Conservation (phyloP, 2,797 vertebrate species). For the Podarcis siculus region DNA sequence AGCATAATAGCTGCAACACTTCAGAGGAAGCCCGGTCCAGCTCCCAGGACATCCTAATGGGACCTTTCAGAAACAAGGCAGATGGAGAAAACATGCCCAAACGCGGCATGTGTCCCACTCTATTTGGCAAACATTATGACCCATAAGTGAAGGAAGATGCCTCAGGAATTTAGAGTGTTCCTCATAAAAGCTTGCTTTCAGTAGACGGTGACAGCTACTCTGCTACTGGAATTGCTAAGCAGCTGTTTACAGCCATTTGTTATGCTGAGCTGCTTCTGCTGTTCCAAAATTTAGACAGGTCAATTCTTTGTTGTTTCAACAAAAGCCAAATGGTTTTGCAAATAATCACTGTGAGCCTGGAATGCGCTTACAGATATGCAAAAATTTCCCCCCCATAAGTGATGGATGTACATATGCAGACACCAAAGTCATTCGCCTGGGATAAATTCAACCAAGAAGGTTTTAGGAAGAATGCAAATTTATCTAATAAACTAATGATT, state of each 20-base stretch:
- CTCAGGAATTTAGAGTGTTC: rapidly evolving
- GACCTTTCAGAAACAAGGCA: neutral
- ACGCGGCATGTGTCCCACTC: neutral
- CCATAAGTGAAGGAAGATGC: neutral
- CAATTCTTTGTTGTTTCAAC: neutral
- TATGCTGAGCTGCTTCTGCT: neutral
- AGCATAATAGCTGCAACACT: neutral
- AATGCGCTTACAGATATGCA: neutral
- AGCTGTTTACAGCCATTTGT: neutral
- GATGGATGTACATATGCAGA: neutral
- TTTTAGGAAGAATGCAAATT: neutral
- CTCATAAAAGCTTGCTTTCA: neutral
- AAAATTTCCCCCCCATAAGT: rapidly evolving
- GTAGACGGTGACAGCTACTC: conserved; percentile 19
- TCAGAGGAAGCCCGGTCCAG: neutral
- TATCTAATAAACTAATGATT: neutral
- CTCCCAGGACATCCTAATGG: neutral
- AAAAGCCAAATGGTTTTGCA: neutral
- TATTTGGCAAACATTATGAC: neutral
- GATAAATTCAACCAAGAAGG: neutral
- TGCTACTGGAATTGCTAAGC: neutral
- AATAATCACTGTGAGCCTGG: conserved; percentile 1
- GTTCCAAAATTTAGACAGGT: neutral
- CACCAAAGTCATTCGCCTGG: neutral
- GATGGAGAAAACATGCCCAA: too few relatives aligned